Percentiles rank a stretch among this genome's conserved stretches.
phyloP scores from a whole-genome alignment of 1,140 invertebrate species.

The Carcinoscorpius rotundicauda region DNA sequence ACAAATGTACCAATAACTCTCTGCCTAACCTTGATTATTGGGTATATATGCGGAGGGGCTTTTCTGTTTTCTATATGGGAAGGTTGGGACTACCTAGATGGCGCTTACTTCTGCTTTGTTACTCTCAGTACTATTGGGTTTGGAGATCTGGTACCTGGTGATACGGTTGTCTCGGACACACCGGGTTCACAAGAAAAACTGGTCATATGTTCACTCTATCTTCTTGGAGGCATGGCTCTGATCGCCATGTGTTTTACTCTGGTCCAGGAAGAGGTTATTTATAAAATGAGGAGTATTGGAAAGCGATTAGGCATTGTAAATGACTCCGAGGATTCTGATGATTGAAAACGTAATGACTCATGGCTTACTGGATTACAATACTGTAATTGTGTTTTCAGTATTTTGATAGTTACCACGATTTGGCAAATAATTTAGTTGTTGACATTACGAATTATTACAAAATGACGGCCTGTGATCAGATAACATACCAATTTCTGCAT shows the following conservation, averaged over 20 bases:
- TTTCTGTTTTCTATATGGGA: slow-evolving; percentile 33
- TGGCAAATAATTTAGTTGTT: too few species aligned
- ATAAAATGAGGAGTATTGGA: slow-evolving; percentile 59
- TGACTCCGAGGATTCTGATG: slow-evolving; percentile 26
- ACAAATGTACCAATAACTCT: slow-evolving; percentile 19
- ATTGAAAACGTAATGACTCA: slow-evolving; percentile 3
- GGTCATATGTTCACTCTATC: slow-evolving; percentile 35
- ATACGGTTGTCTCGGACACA: slow-evolving; percentile 43
- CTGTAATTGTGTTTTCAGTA: too few species aligned
- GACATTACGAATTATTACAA: too few species aligned
- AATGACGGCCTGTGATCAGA: too few species aligned
- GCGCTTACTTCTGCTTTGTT: slow-evolving; percentile 26
- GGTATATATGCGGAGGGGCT: slow-evolving; percentile 29
- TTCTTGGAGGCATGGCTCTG: slow-evolving; percentile 89
- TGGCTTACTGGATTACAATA: too few species aligned
- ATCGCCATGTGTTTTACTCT: slow-evolving; percentile 97
- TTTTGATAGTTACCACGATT: too few species aligned
- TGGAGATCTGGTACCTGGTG: slow-evolving; percentile 48
- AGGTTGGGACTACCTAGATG: slow-evolving; percentile 33
- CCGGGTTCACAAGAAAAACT: slow-evolving; percentile 40
- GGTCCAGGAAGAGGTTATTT: slow-evolving; percentile 88
- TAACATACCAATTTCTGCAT: too few species aligned
- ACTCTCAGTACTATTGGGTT: slow-evolving; percentile 42
- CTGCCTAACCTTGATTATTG: slow-evolving; percentile 17
- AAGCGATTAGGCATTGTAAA: slow-evolving; percentile 36